These are phyloP conservation scores for Centroberyx gerrardi DNA, from an alignment of 2,797 vertebrate species.

Conservation along the genomic window DNA sequence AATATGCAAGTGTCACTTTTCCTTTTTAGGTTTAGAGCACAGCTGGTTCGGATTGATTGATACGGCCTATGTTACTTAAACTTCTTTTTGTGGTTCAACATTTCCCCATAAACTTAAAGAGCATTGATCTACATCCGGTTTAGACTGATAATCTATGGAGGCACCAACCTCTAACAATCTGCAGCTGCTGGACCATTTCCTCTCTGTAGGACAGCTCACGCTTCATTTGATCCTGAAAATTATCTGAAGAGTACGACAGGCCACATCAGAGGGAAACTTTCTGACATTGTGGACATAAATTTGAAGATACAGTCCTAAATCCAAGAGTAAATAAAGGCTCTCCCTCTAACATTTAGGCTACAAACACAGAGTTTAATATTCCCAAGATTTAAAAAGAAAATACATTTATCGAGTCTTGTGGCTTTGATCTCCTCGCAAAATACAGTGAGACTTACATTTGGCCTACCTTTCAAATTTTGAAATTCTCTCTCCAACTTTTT, in stretches of 20 bases:
- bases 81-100: conserved; percentile 16
- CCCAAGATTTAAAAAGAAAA: background rate
- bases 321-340: conserved; percentile 8
- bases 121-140: conserved; percentile 64
- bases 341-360: background rate
- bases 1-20: conserved; percentile 87
- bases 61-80: conserved; percentile 12
- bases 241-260: conserved; percentile 88
- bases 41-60: conserved; percentile 36
- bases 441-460: background rate
- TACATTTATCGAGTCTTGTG: conserved; percentile 9
- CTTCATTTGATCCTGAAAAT: conserved; percentile 99
- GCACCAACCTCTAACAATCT: conserved; percentile 96
- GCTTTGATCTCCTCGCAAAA: conserved; percentile 4
- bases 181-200: conserved; percentile 99
- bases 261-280: conserved; percentile 63
- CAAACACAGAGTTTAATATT: background rate
- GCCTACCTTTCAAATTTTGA: conserved; percentile 97
- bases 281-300: conserved; percentile 48
- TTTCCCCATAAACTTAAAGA: conserved; percentile 54
- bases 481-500: conserved; percentile 98
- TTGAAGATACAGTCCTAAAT: conserved; percentile 50
- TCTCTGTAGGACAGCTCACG: conserved; percentile 98
- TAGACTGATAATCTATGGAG: conserved; percentile 48
- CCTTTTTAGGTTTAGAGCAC: conserved; percentile 30